Percentiles rank a stretch among this genome's conserved stretches.
phyloP scores from a whole-genome alignment of 2,113 vertebrate species.

The Epinephelus lanceolatus region DNA sequence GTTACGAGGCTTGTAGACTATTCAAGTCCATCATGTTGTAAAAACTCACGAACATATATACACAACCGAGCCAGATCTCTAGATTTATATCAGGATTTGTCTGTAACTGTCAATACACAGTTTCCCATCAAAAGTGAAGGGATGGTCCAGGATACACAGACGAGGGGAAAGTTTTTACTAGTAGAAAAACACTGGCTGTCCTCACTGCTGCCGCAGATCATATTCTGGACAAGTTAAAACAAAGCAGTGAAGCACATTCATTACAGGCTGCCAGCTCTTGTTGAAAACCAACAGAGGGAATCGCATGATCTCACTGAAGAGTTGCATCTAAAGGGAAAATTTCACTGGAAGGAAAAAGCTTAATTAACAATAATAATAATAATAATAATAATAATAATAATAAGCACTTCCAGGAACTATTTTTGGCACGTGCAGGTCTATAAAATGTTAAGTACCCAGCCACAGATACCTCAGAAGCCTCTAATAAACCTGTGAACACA shows the following conservation, averaged over 20 bases:
- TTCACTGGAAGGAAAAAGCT: neutral
- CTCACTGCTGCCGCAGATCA: neutral
- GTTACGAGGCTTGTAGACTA: neutral
- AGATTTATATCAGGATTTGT: neutral
- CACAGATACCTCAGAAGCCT: neutral
- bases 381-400: no score
- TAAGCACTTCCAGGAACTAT: neutral
- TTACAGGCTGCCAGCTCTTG: neutral
- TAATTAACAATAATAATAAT: no score
- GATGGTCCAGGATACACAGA: neutral
- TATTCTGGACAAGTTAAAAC: conserved; percentile 59
- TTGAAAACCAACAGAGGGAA: neutral
- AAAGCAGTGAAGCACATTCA: conserved; percentile 16
- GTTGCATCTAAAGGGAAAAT: neutral
- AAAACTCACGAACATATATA: neutral
- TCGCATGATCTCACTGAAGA: neutral
- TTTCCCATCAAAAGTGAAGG: neutral
- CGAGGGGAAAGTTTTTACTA: neutral
- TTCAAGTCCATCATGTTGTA: neutral
- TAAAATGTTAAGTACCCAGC: neutral
- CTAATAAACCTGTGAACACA: neutral
- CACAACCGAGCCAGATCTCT: neutral
- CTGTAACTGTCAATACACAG: neutral
- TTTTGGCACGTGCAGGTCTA: neutral
- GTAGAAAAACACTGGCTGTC: conserved; percentile 25